These are phyloP conservation scores for Lophochroa leadbeateri DNA, from an alignment of 2,113 vertebrate genomes.

Conservation along the genomic window DNA sequence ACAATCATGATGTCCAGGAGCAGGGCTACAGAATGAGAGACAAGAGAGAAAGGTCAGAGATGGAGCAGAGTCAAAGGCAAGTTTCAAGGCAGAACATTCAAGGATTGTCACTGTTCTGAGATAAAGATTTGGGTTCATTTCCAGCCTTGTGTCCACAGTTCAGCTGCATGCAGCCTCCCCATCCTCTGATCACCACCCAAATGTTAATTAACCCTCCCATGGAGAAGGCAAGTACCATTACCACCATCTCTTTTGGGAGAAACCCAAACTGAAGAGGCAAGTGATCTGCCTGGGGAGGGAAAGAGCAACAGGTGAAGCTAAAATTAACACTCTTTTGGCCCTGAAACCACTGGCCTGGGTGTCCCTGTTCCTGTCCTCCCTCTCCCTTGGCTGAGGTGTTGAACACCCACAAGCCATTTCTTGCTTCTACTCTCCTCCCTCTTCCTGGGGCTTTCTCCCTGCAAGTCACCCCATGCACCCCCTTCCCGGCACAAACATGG, in stretches of 20 bases:
- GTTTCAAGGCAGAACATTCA: background rate
- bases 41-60: background rate
- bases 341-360: background rate
- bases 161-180: background rate
- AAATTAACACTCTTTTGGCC: background rate
- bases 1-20: conserved; percentile 90
- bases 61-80: background rate
- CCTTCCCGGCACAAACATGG: background rate
- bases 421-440: background rate
- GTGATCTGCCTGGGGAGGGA: background rate
- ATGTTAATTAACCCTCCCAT: background rate
- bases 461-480: background rate
- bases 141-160: rapidly evolving
- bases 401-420: background rate
- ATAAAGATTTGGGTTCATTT: background rate
- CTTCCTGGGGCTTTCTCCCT: background rate
- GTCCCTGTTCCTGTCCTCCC: background rate
- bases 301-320: background rate
- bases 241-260: background rate
- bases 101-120: background rate
- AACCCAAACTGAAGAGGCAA: background rate
- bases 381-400: background rate
- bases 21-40: conserved; percentile 76
- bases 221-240: background rate
- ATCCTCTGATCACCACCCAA: background rate